Conservation (phyloP, 1,140 invertebrate genomes). For the Melipona quadrifasciata region DNA sequence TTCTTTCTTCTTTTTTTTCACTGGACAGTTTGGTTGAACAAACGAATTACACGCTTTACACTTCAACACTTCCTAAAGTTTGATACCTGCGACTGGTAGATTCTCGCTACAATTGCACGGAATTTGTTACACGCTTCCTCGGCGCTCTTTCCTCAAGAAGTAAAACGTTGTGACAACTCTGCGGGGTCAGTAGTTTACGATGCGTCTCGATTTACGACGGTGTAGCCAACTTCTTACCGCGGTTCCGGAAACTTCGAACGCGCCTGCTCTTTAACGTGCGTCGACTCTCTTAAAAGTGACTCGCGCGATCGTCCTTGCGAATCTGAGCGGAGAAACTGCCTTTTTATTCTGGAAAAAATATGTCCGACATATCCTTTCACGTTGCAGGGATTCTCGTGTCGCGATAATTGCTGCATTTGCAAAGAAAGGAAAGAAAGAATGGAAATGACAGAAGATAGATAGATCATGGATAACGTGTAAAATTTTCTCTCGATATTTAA, state of each 20-base stretch:
- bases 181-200: conserved; percentile 38
- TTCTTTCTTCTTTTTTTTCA: background rate
- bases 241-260: conserved; percentile 9
- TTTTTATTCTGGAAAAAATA: background rate
- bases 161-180: conserved; percentile 16
- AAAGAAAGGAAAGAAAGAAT: background rate
- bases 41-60: conserved; percentile 34
- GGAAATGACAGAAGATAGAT: background rate
- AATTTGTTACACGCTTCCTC: conserved; percentile 41
- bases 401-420: background rate
- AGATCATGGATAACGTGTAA: background rate
- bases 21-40: conserved; percentile 9
- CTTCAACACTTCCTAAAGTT: conserved; percentile 28
- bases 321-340: no score
- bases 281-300: background rate
- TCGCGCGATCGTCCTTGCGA: background rate
- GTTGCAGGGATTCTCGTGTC: background rate
- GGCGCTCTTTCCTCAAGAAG: background rate
- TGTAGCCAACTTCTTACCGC: background rate
- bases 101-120: conserved; percentile 1
- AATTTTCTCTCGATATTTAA: background rate
- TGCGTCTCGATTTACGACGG: conserved; percentile 31
- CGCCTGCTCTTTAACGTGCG: background rate
- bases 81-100: conserved; percentile 28
- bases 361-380: background rate